Base-by-base conservation (phyloP, 2,797 vertebrate genomes). In the Artibeus lituratus region DNA sequence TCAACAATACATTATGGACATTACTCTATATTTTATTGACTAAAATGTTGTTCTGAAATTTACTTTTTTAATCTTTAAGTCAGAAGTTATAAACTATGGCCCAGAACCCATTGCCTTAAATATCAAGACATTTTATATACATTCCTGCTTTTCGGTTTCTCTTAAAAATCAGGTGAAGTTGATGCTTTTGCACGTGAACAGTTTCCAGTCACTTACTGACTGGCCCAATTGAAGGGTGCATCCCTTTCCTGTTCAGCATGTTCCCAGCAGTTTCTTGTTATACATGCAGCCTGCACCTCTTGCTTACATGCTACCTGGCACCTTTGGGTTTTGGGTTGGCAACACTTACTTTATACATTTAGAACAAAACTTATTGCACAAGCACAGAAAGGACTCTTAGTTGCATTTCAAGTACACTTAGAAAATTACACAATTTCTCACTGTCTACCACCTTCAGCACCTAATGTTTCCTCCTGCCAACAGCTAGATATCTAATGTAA, bases 11-110 rank as follows among this genome's bases (percentile, higher is more conserved):
- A 15, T 47, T n/a, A n/a, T 3, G 29, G 24, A 37, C 24, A 73
- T 9, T 84, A 49, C 44, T 42, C 80, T 57, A 42, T 76, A 78
- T 80, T 26, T 10, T 42, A 95, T 69, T 89, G 67, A 85, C 22
- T 59, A 67, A 73, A 81, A 67, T 69, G 67, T 57, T 81, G 91
- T 77, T 87, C 62, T 69, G 29, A 65, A 94, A 42, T 76, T 9
- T 42, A 69, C 86, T 95, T 95, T 91, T 92, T 90, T 83, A 22
- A 26, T 89, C 42, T 92, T 82, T 47, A 90, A 67, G 26, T 65
- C 39, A 53, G 6, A 95, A 81, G 62, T 86, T 95, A 81, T 67
- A 67, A 85, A 69, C 16, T 29, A 16, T 86, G 51, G 22, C 49
- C 76, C 37, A 78, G 37, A 87, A 65, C 5, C 57, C 51, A 81